Evolutionary conservation across 2,888 invertebrate genomes (phyloP).

Genomic region (Rugalucina vietnamica): DNA sequence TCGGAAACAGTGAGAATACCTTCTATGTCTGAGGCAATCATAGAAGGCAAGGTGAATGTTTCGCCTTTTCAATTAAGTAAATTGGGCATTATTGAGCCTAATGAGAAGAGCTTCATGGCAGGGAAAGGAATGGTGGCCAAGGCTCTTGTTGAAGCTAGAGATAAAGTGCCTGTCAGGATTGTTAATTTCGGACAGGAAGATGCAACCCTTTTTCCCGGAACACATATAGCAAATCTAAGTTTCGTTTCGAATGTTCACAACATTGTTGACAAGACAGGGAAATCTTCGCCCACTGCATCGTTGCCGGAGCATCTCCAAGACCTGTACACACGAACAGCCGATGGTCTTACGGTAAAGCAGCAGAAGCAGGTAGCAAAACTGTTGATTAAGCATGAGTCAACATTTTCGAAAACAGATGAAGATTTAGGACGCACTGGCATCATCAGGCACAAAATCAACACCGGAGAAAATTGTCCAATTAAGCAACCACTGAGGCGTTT

Average conservation of each 20-base stretch:
- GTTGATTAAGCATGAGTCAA: not conserved
- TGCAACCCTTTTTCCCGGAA: conserved; percentile 20
- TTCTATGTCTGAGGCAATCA: conserved; percentile 28
- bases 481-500: conserved; percentile 2
- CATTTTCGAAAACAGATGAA: not conserved
- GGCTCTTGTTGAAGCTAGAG: conserved; percentile 24
- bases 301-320: not conserved
- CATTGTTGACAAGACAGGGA: not conserved
- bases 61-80: not conserved
- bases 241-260: not conserved
- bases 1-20: conserved; percentile 20
- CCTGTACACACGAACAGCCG: not conserved
- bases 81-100: conserved; percentile 30
- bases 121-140: conserved; percentile 19
- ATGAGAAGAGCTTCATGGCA: not conserved
- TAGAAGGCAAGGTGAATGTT: not conserved
- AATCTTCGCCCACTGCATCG: not conserved
- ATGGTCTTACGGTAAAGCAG: not conserved
- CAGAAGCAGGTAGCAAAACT: not conserved
- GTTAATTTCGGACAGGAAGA: conserved; percentile 32
- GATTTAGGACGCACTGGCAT: conserved; percentile 8
- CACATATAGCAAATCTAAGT: conserved; percentile 25
- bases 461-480: not conserved
- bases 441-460: not conserved
- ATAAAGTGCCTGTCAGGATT: conserved; percentile 31